Percentiles rank a stretch among this genome's conserved stretches.
These are phyloP conservation scores for Psilopogon haemacephalus DNA, from an alignment of 2,113 vertebrate genomes.

Conservation along the genomic window DNA sequence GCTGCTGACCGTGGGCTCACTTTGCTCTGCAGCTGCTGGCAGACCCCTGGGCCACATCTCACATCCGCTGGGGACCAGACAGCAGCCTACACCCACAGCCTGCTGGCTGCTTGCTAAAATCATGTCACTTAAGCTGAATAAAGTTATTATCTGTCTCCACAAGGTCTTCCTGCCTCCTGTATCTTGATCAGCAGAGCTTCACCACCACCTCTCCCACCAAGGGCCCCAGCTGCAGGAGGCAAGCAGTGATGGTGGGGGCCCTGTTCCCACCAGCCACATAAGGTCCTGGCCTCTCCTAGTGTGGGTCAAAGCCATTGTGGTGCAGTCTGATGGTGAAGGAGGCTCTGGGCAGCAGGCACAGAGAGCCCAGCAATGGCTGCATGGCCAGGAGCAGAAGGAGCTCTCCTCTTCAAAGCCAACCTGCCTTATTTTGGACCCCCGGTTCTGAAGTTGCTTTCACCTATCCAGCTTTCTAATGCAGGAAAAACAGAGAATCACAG, in stretches of 20 bases:
- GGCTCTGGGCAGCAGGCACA: background rate
- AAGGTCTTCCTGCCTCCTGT: background rate
- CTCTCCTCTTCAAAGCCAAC: background rate
- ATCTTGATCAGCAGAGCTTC: background rate
- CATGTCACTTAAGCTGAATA: background rate
- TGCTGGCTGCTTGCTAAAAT: background rate
- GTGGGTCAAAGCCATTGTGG: background rate
- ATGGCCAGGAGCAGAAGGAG: background rate
- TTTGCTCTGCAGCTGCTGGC: background rate
- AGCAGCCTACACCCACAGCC: background rate
- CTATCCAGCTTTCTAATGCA: background rate
- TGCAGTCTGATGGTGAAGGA: background rate
- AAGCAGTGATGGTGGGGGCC: fast-evolving
- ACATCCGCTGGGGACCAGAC: background rate
- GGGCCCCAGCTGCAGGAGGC: background rate
- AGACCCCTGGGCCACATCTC: background rate
- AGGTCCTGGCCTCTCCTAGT: fast-evolving
- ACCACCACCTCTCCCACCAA: background rate
- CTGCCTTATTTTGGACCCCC: background rate
- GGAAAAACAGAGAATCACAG: background rate
- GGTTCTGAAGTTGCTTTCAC: background rate
- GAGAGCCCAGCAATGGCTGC: background rate
- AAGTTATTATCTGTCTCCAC: background rate
- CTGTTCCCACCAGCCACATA: fast-evolving
- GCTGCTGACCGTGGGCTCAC: fast-evolving